phyloP scores from a whole-genome alignment of 2,888 invertebrate species.

The Eristalis pertinax region DNA sequence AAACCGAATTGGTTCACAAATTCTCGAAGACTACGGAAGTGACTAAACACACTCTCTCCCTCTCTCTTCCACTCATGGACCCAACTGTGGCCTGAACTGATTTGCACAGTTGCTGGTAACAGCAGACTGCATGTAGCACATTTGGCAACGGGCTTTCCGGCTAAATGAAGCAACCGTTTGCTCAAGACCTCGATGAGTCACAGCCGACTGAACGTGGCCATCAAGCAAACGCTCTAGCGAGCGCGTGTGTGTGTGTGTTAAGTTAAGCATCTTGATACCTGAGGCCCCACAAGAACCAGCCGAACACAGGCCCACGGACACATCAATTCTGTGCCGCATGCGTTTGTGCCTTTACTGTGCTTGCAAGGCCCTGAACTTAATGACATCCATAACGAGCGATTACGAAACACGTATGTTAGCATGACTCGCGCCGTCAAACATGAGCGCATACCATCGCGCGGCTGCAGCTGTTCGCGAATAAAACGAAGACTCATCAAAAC shows the following conservation, averaged over 20 bases:
- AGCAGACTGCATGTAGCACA: too few relatives aligned
- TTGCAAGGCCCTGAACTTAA: conserved; percentile 13
- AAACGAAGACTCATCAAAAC: conserved; percentile 13
- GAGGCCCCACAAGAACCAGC: neutral
- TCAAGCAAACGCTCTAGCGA: neutral
- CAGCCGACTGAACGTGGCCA: neutral
- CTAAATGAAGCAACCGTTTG: too few relatives aligned
- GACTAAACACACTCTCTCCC: too few relatives aligned
- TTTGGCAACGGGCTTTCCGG: too few relatives aligned
- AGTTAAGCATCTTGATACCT: neutral
- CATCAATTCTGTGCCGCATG: neutral
- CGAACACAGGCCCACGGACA: neutral
- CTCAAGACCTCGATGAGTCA: neutral
- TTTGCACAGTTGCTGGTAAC: too few relatives aligned
- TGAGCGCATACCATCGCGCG: neutral
- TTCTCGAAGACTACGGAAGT: too few relatives aligned
- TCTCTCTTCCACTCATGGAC: too few relatives aligned
- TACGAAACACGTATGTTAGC: neutral
- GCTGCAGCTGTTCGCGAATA: conserved; percentile 10
- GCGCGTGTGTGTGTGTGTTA: too few relatives aligned
- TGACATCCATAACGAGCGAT: conserved; percentile 2
- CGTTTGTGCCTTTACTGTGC: neutral
- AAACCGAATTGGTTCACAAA: too few relatives aligned
- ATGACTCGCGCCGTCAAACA: neutral
- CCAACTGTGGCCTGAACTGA: neutral